Evolutionary conservation across 2,888 invertebrate species (phyloP).

Genomic region (Tetropium fuscum): DNA sequence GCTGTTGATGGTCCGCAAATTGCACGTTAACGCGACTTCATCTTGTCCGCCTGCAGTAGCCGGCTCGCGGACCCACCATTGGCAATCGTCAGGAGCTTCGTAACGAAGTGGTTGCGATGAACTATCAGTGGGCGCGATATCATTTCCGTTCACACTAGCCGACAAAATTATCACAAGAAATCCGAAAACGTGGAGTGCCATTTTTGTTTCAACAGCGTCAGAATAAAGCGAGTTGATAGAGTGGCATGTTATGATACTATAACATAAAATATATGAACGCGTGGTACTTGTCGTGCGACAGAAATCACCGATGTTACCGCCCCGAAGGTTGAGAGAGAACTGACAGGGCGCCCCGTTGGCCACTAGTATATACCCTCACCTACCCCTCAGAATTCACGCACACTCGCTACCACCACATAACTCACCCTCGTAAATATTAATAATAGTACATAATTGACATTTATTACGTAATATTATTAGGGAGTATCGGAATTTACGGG

Average conservation of each 20-base stretch:
- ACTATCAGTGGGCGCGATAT: slow-evolving; percentile 54
- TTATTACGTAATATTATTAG: slow-evolving; percentile 33
- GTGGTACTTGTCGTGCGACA: slow-evolving; percentile 12
- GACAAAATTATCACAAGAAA: slow-evolving; percentile 33
- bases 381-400: slow-evolving; percentile 44
- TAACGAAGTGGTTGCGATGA: slow-evolving; percentile 70
- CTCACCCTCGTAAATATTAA: slow-evolving; percentile 50
- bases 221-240: slow-evolving; percentile 17
- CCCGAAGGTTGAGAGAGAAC: slow-evolving; percentile 45
- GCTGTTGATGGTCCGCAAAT: slow-evolving; percentile 86
- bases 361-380: slow-evolving; percentile 45
- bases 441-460: slow-evolving; percentile 47
- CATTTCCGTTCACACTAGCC: slow-evolving; percentile 32
- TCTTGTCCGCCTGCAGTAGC: slow-evolving; percentile 69
- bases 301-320: slow-evolving; percentile 39
- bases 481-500: slow-evolving; percentile 26
- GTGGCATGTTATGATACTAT: slow-evolving; percentile 26
- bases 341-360: slow-evolving; percentile 45
- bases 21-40: slow-evolving; percentile 83
- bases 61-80: slow-evolving; percentile 78
- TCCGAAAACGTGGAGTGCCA: slow-evolving; percentile 40
- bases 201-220: slow-evolving; percentile 33
- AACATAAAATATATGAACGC: slow-evolving; percentile 23
- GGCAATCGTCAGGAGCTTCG: slow-evolving; percentile 89
- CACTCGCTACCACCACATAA: slow-evolving; percentile 45